Evolutionary conservation across 2,888 invertebrate genomes (phyloP).

Genomic region (Tenthredo mesomela): DNA sequence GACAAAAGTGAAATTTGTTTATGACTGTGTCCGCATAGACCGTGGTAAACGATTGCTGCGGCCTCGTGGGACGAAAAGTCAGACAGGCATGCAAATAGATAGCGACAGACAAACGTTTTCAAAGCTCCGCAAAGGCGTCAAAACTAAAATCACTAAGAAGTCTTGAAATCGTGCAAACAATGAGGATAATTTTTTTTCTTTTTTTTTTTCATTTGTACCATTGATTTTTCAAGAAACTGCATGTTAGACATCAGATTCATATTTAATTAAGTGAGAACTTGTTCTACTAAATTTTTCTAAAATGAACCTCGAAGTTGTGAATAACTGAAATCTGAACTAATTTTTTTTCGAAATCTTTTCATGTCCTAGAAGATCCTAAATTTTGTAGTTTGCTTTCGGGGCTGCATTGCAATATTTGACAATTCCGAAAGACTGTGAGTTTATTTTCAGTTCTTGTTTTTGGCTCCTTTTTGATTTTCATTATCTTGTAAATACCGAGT

Average conservation of each 20-base stretch:
- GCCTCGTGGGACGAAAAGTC: neutral
- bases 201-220: neutral
- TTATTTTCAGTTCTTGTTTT: no score
- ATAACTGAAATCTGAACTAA: neutral
- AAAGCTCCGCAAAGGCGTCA: neutral
- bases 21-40: neutral
- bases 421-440: no score
- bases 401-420: no score
- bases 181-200: neutral
- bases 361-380: neutral
- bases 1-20: slow-evolving; percentile 35
- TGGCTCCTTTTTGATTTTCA: neutral
- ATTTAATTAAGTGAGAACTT: neutral
- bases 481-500: neutral
- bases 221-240: neutral
- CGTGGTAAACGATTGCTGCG: neutral
- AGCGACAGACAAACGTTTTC: neutral
- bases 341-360: no score
- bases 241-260: neutral
- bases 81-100: slow-evolving; percentile 19
- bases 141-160: neutral
- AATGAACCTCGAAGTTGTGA: neutral
- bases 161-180: neutral
- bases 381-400: neutral
- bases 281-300: neutral